phyloP scores from a whole-genome alignment of 2,797 vertebrate species.

The Dermochelys coriacea region DNA sequence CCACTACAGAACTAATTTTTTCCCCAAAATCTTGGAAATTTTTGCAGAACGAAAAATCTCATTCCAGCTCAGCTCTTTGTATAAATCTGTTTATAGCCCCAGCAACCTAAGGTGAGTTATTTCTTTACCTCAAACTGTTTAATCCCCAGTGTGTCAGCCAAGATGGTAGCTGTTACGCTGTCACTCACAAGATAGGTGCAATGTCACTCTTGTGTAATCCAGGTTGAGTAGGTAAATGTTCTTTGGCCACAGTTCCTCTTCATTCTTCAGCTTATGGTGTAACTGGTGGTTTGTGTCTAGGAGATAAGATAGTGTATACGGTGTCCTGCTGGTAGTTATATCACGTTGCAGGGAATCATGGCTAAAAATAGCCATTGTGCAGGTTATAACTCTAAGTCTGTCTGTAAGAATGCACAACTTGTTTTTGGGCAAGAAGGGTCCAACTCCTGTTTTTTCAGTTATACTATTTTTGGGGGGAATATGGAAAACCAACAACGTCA shows the following conservation, averaged over 20 bases:
- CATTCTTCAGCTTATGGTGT: background rate
- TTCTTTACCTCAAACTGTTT: rapidly evolving
- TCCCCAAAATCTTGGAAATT: background rate
- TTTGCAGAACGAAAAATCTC: background rate
- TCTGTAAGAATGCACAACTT: background rate
- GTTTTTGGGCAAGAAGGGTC: background rate
- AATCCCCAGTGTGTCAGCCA: background rate
- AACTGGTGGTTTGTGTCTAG: background rate
- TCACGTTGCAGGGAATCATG: background rate
- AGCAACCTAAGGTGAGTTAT: background rate
- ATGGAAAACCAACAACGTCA: background rate
- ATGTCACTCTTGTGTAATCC: background rate
- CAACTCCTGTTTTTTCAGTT: background rate
- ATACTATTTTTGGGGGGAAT: background rate
- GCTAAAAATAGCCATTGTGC: background rate
- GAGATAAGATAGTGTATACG: background rate
- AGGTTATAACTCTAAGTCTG: background rate
- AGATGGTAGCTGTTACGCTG: background rate
- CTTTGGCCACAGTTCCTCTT: background rate
- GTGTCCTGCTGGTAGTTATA: background rate
- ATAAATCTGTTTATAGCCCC: background rate
- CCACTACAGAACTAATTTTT: background rate
- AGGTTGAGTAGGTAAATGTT: background rate
- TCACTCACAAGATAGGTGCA: background rate
- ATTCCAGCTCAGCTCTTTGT: background rate